Percentiles rank a stretch among this genome's conserved stretches.
Conservation (phyloP, 2,797 vertebrate genomes). For the Otus scops region DNA sequence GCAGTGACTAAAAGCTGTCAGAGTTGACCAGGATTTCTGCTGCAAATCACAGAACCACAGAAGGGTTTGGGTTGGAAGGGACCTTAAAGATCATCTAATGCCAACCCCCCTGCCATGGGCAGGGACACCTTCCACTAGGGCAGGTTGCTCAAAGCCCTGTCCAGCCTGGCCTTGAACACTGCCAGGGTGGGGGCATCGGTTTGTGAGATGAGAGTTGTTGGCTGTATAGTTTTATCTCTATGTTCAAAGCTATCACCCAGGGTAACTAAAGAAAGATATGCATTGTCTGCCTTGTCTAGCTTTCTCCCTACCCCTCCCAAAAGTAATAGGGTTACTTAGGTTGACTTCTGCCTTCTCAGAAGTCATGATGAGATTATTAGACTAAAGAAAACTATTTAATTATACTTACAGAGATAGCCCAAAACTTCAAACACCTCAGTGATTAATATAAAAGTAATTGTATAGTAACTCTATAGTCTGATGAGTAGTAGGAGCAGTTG, state of each 20-base stretch:
- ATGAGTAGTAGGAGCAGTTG: not conserved
- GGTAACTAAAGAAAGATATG: not conserved
- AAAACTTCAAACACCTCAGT: not conserved
- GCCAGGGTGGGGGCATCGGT: not conserved
- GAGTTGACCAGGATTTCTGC: not conserved
- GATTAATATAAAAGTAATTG: not conserved
- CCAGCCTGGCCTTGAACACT: no score
- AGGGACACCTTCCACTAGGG: no score
- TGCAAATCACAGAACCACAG: not conserved
- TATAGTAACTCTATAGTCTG: not conserved
- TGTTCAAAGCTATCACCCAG: not conserved
- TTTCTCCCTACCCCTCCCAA: not conserved
- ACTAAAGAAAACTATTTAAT: not conserved
- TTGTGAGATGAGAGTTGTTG: not conserved
- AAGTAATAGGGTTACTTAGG: not conserved
- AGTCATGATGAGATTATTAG: not conserved
- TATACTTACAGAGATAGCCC: slow-evolving; percentile 11
- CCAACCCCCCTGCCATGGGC: no score
- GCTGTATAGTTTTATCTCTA: not conserved
- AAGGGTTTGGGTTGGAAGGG: no score
- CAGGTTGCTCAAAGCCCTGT: no score
- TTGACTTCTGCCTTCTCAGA: not conserved
- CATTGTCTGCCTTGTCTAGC: not conserved
- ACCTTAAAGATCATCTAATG: no score
- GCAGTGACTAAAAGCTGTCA: not conserved